Percentiles rank a stretch among this genome's conserved stretches.
These are phyloP conservation scores for Ciconia stormi DNA, from an alignment of 2,113 vertebrate species.

Conservation along the genomic window DNA sequence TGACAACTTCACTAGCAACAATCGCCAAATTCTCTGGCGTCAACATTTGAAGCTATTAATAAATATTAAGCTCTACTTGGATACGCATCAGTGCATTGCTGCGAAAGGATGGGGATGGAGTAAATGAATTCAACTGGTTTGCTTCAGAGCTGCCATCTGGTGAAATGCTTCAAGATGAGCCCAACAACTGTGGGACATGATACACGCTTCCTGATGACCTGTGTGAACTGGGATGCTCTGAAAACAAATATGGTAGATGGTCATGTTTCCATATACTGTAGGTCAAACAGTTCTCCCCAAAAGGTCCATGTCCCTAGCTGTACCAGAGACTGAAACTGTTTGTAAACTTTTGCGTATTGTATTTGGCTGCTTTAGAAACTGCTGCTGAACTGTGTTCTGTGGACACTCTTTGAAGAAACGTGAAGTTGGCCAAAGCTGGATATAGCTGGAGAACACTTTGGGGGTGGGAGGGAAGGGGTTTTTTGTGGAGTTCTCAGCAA, in stretches of 20 bases:
- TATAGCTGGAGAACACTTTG: background rate
- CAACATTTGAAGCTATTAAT: background rate
- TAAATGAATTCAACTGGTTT: background rate
- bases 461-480: background rate
- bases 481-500: background rate
- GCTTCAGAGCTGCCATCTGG: background rate
- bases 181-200: background rate
- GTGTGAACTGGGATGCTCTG: background rate
- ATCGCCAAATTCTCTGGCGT: background rate
- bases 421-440: background rate
- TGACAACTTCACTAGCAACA: background rate
- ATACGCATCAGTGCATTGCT: background rate
- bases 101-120: background rate
- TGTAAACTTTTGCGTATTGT: rapidly evolving
- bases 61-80: background rate
- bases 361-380: background rate
- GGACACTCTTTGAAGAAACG: background rate
- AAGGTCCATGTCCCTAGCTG: background rate
- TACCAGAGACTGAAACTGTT: background rate
- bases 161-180: background rate
- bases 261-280: rapidly evolving
- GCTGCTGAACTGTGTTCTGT: background rate
- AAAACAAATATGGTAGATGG: rapidly evolving
- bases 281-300: background rate
- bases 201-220: rapidly evolving